Base-by-base conservation (phyloP, 2,888 invertebrate genomes). In the Bombylius major region DNA sequence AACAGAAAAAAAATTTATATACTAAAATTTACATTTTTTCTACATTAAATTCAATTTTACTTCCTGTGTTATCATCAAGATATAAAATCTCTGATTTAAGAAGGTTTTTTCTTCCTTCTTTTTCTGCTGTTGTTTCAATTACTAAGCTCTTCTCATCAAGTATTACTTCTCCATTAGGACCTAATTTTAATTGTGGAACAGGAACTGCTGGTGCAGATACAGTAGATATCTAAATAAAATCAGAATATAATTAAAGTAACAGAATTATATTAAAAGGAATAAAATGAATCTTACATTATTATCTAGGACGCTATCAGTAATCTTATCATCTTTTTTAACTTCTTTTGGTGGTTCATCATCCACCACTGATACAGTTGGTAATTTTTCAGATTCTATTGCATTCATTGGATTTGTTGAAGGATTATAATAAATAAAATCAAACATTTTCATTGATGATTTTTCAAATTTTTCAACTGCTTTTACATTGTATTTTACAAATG, bases 371-470 rank as follows among this genome's bases (percentile, higher is more conserved):
- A 72, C 45, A 45, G 14, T 14, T 70, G 69, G n/a, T n/a, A n/a
- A 48, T 70, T 69, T 3, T 7, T 45, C 11, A 11, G 7, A 42
- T 9, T 50, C 47, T 58, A 23, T 23, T 23, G 61, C 70, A 78
- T 79, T 78, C 78, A 90, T 87, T 5, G 88, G 88, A 73, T 87
- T 88, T 12, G 80, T 78, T 3, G 77, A 71, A 5, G 94, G 94
- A 76, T 95, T 95, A 75, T 90, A 94, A 75, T 87, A 91, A 66
- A 95, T 91, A 54, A 94, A 80, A 74, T 95, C 94, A 63, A 88
- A 86, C 92, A 96, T 94, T 50, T 88, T 93, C 62, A 95, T 79
- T 61, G 78, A 77, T 0, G 81, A 79, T 56, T 84, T 83, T 62
- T 84, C 84, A 23, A 23, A 23, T 23, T 23, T 23, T 1, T 82